Percentiles rank a stretch among this genome's conserved stretches.
Evolutionary conservation across 2,888 invertebrate genomes (phyloP).

Genomic region (Geotrupes spiniger): DNA sequence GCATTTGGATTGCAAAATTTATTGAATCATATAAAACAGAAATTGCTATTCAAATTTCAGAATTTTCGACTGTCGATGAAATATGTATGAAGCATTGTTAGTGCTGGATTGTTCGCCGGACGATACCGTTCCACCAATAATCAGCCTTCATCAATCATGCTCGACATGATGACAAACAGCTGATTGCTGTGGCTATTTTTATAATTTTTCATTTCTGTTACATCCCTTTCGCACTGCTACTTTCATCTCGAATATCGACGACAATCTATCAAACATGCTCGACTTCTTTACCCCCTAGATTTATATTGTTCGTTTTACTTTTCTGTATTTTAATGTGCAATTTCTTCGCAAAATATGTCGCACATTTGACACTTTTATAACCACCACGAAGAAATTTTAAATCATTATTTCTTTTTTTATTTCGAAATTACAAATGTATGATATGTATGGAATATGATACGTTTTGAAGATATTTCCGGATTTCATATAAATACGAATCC

Average conservation of each 20-base stretch:
- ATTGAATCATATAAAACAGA: conserved; percentile 41
- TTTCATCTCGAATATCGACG: conserved; percentile 5
- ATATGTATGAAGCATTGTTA: conserved; percentile 37
- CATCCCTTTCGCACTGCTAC: background rate
- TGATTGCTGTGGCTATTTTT: conserved; percentile 30
- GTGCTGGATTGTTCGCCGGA: conserved; percentile 27
- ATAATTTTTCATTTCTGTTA: conserved; percentile 26
- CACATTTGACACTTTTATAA: too few relatives aligned
- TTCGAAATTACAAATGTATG: too few relatives aligned
- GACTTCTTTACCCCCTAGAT: conserved; percentile 7
- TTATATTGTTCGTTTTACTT: conserved; percentile 2
- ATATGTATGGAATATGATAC: too few relatives aligned
- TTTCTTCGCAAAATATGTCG: too few relatives aligned
- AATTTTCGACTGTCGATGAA: conserved; percentile 35
- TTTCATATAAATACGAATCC: too few relatives aligned
- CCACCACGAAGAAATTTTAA: too few relatives aligned
- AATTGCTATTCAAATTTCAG: conserved; percentile 33
- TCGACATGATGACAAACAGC: conserved; percentile 34
- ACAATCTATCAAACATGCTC: conserved; percentile 13
- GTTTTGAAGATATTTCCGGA: too few relatives aligned
- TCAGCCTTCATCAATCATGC: conserved; percentile 38
- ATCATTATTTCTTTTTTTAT: too few relatives aligned
- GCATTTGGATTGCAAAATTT: conserved; percentile 38
- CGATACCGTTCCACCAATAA: conserved; percentile 34
- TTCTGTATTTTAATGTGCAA: too few relatives aligned